A percentile compares a stretch with the other conserved stretches of the same genome.
Conservation (phyloP, 2,797 vertebrate genomes). For the Sciaenops ocellatus region DNA sequence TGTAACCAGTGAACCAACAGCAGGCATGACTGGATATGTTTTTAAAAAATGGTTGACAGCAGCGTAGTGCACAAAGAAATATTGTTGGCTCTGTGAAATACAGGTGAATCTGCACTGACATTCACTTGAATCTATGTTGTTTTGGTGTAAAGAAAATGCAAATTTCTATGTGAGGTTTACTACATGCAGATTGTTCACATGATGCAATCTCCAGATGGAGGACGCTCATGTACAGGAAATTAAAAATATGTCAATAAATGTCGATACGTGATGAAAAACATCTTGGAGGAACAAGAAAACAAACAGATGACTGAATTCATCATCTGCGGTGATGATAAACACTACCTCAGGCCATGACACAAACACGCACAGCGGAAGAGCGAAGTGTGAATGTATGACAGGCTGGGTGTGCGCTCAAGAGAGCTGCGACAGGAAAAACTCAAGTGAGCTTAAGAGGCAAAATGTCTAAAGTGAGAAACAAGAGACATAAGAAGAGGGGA, state of each 20-base stretch:
- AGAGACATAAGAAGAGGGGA: conserved; percentile 15
- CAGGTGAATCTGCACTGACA: neutral
- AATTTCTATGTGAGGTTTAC: neutral
- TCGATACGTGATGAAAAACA: conserved; percentile 12
- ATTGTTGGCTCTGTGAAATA: neutral
- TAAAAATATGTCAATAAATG: neutral
- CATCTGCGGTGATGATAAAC: conserved; percentile 14
- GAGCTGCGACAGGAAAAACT: conserved; percentile 34
- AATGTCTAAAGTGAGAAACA: conserved; percentile 41
- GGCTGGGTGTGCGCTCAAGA: conserved; percentile 28
- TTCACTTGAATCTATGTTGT: neutral
- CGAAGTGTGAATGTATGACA: conserved; percentile 21
- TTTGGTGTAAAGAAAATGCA: conserved; percentile 1
- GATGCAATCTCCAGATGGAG: conserved; percentile 18
- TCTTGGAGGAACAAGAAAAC: conserved; percentile 7
- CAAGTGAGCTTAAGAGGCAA: conserved; percentile 50
- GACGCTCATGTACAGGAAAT: conserved; percentile 11
- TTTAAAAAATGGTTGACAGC: too few relatives aligned
- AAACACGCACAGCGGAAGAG: neutral
- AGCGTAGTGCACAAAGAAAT: neutral
- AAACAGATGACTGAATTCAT: conserved; percentile 39
- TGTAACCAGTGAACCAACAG: too few relatives aligned
- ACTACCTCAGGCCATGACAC: conserved; percentile 21
- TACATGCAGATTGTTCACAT: neutral
- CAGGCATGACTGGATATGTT: neutral